Conservation (phyloP, 2,888 invertebrate genomes). For the Dinocampus coccinellae region DNA sequence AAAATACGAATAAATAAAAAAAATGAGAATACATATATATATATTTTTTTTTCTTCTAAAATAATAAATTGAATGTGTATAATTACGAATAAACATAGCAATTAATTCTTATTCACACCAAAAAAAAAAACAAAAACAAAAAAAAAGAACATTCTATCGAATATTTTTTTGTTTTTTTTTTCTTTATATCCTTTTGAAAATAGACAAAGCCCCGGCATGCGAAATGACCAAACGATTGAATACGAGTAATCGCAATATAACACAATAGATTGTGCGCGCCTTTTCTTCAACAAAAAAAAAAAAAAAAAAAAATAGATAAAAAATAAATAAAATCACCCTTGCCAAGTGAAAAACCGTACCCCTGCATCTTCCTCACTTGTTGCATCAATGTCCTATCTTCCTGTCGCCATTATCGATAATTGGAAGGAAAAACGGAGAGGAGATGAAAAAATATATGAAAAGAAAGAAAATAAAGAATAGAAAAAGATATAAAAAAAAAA, state of each 20-base stretch:
- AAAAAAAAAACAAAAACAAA: too few species aligned
- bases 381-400: slow-evolving; percentile 30
- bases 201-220: slow-evolving; percentile 1
- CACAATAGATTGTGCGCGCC: not conserved
- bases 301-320: too few species aligned
- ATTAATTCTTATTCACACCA: too few species aligned
- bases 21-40: too few species aligned
- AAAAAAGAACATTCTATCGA: too few species aligned
- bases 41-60: too few species aligned
- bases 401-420: slow-evolving; percentile 35
- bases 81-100: too few species aligned
- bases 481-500: slow-evolving; percentile 5
- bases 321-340: too few species aligned
- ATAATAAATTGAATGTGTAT: too few species aligned
- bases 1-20: not conserved
- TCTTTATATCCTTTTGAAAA: not conserved
- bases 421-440: slow-evolving; percentile 19
- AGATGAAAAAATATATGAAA: not conserved
- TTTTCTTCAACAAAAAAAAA: slow-evolving; percentile 5
- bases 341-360: not conserved
- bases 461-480: not conserved
- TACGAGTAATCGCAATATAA: not conserved
- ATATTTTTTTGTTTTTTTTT: not conserved
- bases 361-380: slow-evolving; percentile 30
- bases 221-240: not conserved